Evolutionary conservation across 2,888 invertebrate genomes (phyloP), one percentile per base, ranked within the genome.

Genomic region (Trachelus stipa): DNA sequence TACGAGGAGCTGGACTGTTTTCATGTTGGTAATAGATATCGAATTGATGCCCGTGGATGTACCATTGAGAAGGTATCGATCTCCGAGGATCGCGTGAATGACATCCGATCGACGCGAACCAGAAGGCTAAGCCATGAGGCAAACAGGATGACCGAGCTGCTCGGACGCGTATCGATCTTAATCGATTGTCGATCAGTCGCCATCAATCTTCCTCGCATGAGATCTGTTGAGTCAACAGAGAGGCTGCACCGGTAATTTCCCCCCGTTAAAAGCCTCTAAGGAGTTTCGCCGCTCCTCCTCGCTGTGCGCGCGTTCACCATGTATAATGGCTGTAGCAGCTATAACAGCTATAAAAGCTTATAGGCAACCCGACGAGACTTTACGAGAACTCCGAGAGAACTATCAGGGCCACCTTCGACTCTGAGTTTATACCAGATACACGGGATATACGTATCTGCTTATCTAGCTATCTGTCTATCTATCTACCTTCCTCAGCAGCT

Each of bases 121-220:
- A 31, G 71, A 71, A 56, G n/a, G 68, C 73, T 30, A 15, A 37
- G 40, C 75, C 75, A 56, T 75, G 75, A 77, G 77, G 77, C 77
- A 82, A 81, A 81, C 76, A 77, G 68, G 73, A 75, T 78, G 73
- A 79, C 77, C 73, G 33, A 68, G 37, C 78, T 79, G 74, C 71
- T 30, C 74, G 74, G 56, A 34, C 74, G 37, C 74, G 76, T 82
- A 86, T 89, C 89, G 86, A 87, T 89, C 89, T 88, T 82, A 87
- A 89, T 89, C 79, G 84, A 85, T 85, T 83, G 78, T 81, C 86
- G 86, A 85, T 89, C 85, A 86, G 80, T 80, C 81, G 80, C 78
- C 82, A 88, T 88, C 86, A 83, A 83, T 88, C 88, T 86, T 86
- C 83, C 75, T 78, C 77, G 79, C 77, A 73, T 74, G 74, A 37